phyloP scores from a whole-genome alignment of 1,140 invertebrate species.

The Drosophila varians region DNA sequence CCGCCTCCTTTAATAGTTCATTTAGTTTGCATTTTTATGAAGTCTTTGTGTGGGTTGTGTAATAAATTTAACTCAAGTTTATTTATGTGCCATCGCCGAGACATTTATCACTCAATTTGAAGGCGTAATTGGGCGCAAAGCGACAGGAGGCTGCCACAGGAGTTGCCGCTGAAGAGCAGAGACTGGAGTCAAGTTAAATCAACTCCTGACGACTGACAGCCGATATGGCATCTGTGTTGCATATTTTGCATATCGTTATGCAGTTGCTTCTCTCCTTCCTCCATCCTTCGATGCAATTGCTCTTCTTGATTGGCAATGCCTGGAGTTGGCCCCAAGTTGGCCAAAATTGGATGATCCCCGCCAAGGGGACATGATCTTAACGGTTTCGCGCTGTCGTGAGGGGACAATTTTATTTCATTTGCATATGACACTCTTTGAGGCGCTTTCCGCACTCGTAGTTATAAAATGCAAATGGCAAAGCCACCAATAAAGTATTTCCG shows the following conservation, averaged over 20 bases:
- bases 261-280: slow-evolving; percentile 32
- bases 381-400: slow-evolving; percentile 40
- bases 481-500: too few relatives aligned
- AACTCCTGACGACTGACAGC: slow-evolving; percentile 43
- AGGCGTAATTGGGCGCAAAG: slow-evolving; percentile 79
- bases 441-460: slow-evolving; percentile 20
- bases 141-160: slow-evolving; percentile 64
- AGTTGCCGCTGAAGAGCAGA: slow-evolving; percentile 6
- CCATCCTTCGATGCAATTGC: slow-evolving; percentile 18
- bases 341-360: slow-evolving; percentile 51
- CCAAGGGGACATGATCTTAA: slow-evolving; percentile 47
- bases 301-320: slow-evolving; percentile 63
- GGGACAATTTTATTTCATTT: slow-evolving; percentile 41
- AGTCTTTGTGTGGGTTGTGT: slow-evolving; percentile 81
- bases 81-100: slow-evolving; percentile 77
- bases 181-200: slow-evolving; percentile 20
- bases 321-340: slow-evolving; percentile 21
- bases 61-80: slow-evolving; percentile 81
- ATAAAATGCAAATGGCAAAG: slow-evolving; percentile 17
- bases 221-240: slow-evolving; percentile 67
- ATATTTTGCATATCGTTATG: slow-evolving; percentile 81
- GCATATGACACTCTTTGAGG: slow-evolving; percentile 31
- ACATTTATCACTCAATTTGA: slow-evolving; percentile 82
- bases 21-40: slow-evolving; percentile 82
- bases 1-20: slow-evolving; percentile 75